Conservation (phyloP, 1,140 invertebrate species). For the Trigoniulus corallinus region DNA sequence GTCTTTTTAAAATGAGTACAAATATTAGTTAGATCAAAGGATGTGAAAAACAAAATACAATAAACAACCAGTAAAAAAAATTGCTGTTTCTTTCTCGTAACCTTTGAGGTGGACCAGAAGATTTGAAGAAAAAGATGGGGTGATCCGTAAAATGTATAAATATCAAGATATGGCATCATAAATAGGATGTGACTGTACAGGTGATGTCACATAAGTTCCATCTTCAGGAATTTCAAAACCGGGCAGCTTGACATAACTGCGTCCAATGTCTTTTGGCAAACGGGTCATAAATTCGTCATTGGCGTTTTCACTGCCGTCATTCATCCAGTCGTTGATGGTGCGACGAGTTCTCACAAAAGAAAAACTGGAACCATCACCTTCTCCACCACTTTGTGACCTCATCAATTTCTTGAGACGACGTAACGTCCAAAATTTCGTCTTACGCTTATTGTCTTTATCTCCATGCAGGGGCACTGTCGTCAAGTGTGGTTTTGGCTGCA, state of each 20-base stretch:
- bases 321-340: slow-evolving; percentile 2
- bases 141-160: too few relatives aligned
- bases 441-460: neutral
- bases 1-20: too few relatives aligned
- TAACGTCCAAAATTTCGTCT: slow-evolving; percentile 6
- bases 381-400: neutral
- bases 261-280: neutral
- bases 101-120: too few relatives aligned
- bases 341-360: neutral
- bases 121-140: too few relatives aligned
- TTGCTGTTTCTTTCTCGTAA: too few relatives aligned
- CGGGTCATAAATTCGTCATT: slow-evolving; percentile 5
- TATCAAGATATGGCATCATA: neutral
- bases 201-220: slow-evolving; percentile 7
- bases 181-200: neutral
- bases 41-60: too few relatives aligned
- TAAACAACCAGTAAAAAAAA: too few relatives aligned
- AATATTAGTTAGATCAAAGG: too few relatives aligned
- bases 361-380: neutral
- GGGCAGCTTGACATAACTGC: slow-evolving; percentile 2
- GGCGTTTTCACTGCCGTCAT: slow-evolving; percentile 10
- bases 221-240: neutral
- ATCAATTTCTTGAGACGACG: slow-evolving; percentile 3
- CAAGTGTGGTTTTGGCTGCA: neutral
- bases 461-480: neutral